Evolutionary conservation across 2,797 vertebrate genomes (phyloP), one percentile per base, ranked within the genome.

Genomic region (Furcifer pardalis): DNA sequence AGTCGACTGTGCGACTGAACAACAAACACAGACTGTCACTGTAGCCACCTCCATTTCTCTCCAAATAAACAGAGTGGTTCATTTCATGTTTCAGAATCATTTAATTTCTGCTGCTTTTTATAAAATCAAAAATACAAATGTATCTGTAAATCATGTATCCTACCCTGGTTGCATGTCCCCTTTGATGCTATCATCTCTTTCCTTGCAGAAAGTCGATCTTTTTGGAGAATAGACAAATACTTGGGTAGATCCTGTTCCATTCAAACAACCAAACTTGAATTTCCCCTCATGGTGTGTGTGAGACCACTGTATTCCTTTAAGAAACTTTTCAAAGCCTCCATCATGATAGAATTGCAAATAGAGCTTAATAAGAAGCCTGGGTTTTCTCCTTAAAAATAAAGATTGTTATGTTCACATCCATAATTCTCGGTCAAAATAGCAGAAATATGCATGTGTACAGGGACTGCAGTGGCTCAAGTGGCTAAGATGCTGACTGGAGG

Each of bases 61-160:
- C n/a, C 83, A n/a, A 30, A 7, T 66, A 86, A 89, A 82, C 0
- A 0, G 75, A 87, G 92, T 49, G 83, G 72, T 84, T 87, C 88
- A 83, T 92, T 93, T 93, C 91, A 87, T 86, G 92, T 87, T 94
- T 90, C 83, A 84, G 89, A 89, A 79, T 75, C 88, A 89, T 92
- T 90, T 90, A 79, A 89, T 93, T 92, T 89, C n/a, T 19, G 56
- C 21, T 10, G 75, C 3, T 49, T 30, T 56, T 32, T 88, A 89
- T 85, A 82, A 56, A 13, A 56, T 56, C 52, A 56, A 56, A 56
- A 56, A 56, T 56, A 19, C 52, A 56, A 56, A 56, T 56, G 52
- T 56, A 56, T 42, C 7, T 82, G 86, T 84, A 90, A 76, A 81
- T 92, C 86, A 88, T 40, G 15, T 65, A 85, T 21, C 19, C 82